Evolutionary conservation across 2,888 invertebrate genomes (phyloP), one percentile per base, ranked within the genome.

Genomic region (Ypsolopha scabrella): DNA sequence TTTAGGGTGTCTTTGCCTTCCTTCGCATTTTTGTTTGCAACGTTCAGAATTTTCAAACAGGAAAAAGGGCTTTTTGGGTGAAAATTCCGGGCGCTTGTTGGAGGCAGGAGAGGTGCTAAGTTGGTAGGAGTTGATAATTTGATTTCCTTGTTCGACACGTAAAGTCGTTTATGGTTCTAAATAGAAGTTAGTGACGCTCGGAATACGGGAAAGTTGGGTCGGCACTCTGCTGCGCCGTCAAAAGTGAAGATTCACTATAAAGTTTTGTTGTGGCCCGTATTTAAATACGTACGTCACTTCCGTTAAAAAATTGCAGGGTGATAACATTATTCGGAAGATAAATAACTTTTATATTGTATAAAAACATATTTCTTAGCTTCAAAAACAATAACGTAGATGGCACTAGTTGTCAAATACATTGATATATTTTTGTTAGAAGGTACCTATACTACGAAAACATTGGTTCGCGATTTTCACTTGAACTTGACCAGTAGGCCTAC

Each of bases 81-180:
- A 6, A 67, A 74, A 76, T 80, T 78, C 75, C 72, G 51, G 70
- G 70, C 71, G 73, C 72, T 71, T 69, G 67, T 70, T 65, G 60
- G 61, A 63, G 60, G 60, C 66, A 66, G 67, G 72, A 75, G 76
- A 80, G 80, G 80, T 80, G 75, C 68, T 65, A 82, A 80, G 76
- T 79, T 80, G 62, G 73, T 72, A 63, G 70, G 75, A 81, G 80
- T 80, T 79, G 77, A 78, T 83, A 83, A 86, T 85, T 86, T 80
- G 78, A 82, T 85, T 85, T 79, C 75, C 76, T 72, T 76, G 77
- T 82, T 78, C 75, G 75, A 82, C 80, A 83, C 80, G 80, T 80
- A 80, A 81, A 80, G 75, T 80, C 80, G 80, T 82, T 83, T 81
- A 81, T 72, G 72, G 71, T 68, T 70, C 71, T 75, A 77, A 77